phyloP scores from a whole-genome alignment of 2,888 invertebrate species.

The Eucriotettix oculatus region DNA sequence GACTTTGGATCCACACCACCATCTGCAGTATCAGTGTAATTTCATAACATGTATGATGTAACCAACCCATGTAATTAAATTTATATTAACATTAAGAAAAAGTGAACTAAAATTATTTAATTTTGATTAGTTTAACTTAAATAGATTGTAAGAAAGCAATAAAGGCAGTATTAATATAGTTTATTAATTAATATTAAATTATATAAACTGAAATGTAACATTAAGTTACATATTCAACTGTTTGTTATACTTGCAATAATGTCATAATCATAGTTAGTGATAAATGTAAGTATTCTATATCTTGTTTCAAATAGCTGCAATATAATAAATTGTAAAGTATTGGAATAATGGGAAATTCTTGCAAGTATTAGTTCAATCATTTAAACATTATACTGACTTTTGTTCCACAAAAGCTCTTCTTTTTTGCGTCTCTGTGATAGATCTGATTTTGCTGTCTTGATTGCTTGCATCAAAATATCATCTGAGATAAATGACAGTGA shows the following conservation, averaged over 20 bases:
- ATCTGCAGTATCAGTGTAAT: constrained; percentile 28
- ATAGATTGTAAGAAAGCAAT: too few relatives aligned
- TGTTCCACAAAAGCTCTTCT: constrained; percentile 66
- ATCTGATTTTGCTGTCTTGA: constrained; percentile 63
- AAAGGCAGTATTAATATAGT: too few relatives aligned
- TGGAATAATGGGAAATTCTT: neutral
- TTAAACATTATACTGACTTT: constrained; percentile 32
- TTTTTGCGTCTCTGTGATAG: constrained; percentile 56
- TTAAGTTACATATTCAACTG: too few relatives aligned
- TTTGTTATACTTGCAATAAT: neutral
- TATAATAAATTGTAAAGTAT: neutral
- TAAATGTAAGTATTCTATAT: neutral
- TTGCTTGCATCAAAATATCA: constrained; percentile 53
- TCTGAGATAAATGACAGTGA: constrained; percentile 30
- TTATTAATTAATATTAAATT: too few relatives aligned
- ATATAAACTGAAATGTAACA: too few relatives aligned
- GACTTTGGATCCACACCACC: constrained; percentile 75
- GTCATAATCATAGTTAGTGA: neutral
- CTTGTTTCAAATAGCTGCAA: neutral
- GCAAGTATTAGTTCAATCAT: too few relatives aligned
- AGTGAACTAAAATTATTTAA: too few relatives aligned
- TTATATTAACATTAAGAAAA: too few relatives aligned
- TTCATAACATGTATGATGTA: neutral
- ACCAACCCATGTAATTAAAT: too few relatives aligned
- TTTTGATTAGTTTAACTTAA: too few relatives aligned